Conservation (phyloP, 2,113 vertebrate species). For the Progne subis region DNA sequence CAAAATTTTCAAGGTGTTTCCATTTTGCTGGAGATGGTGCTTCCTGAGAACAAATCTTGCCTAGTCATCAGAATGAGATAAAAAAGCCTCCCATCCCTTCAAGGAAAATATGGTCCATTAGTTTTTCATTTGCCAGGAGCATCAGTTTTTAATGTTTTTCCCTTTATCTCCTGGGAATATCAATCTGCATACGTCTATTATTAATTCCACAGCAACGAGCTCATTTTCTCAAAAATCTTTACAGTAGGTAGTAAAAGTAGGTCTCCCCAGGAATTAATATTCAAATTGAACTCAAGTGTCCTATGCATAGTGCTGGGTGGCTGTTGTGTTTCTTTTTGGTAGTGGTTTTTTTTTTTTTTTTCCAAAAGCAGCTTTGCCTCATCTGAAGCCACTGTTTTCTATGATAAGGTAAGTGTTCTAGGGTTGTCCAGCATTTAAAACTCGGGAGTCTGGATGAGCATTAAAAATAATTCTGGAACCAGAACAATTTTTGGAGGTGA, state of each 20-base stretch:
- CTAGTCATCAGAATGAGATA: neutral
- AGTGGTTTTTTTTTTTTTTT: neutral
- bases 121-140: constrained; percentile 48
- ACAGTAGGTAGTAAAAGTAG: neutral
- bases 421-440: neutral
- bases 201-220: neutral
- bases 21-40: neutral
- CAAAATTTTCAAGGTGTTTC: constrained; percentile 11
- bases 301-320: neutral
- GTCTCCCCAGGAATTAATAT: neutral
- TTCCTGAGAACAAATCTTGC: neutral
- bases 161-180: constrained; percentile 29
- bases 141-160: constrained; percentile 32
- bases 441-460: neutral
- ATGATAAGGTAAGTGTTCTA: neutral
- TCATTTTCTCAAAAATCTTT: constrained; percentile 5
- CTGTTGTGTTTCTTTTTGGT: neutral
- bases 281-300: neutral
- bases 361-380: neutral
- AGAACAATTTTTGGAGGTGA: neutral
- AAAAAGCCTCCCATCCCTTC: neutral
- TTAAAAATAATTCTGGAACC: neutral
- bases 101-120: neutral
- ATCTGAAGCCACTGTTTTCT: neutral
- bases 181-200: constrained; percentile 32